A percentile compares a stretch with the other conserved stretches of the same genome.
These are phyloP conservation scores for Pyrocoelia pectoralis DNA, from an alignment of 2,888 invertebrate genomes.

Conservation along the genomic window DNA sequence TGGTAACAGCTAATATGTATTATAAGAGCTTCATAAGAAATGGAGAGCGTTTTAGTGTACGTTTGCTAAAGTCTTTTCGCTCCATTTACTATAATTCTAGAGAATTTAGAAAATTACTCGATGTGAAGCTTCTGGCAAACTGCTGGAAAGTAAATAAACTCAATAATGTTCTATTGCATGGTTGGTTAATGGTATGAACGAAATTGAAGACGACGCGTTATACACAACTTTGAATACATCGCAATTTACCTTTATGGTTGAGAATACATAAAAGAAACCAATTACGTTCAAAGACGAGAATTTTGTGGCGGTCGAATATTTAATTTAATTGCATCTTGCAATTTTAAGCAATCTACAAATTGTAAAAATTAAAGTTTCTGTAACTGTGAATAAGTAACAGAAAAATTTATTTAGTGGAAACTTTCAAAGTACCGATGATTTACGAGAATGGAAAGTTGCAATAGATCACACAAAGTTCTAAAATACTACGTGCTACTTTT, in stretches of 20 bases:
- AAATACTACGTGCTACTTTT: too few relatives aligned
- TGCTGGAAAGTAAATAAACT: background rate
- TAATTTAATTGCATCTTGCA: too few relatives aligned
- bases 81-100: conserved; percentile 1
- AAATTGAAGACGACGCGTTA: background rate
- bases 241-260: background rate
- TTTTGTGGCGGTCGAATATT: too few relatives aligned
- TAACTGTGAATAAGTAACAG: too few relatives aligned
- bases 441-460: too few relatives aligned
- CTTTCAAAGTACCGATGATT: too few relatives aligned
- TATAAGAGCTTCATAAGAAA: background rate
- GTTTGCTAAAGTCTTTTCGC: background rate
- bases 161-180: background rate
- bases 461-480: too few relatives aligned
- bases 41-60: background rate
- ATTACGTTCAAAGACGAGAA: too few relatives aligned
- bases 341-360: too few relatives aligned
- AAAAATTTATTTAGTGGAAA: too few relatives aligned
- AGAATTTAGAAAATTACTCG: background rate
- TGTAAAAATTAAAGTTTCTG: too few relatives aligned
- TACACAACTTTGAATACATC: background rate
- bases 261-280: too few relatives aligned
- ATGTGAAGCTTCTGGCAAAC: background rate
- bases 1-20: background rate
- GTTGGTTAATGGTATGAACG: background rate